A percentile compares a stretch with the other conserved stretches of the same genome.
Conservation (phyloP, 2,888 invertebrate species). For the Asteroscopus sphinx region DNA sequence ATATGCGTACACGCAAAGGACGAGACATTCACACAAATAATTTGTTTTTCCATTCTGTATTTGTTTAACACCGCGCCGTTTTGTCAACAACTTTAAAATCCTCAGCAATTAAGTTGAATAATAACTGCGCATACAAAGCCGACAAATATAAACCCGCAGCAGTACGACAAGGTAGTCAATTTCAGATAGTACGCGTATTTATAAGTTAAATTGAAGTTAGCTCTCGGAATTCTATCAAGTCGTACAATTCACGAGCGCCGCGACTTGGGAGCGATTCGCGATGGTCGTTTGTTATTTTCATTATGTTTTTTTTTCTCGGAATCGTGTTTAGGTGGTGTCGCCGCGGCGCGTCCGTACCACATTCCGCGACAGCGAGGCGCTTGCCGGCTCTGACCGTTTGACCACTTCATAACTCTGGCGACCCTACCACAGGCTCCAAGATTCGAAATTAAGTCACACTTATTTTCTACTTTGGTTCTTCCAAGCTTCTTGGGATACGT, state of each 20-base stretch:
- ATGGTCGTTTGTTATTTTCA: constrained; percentile 68
- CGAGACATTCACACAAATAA: constrained; percentile 26
- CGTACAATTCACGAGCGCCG: constrained; percentile 49
- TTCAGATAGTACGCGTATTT: constrained; percentile 6
- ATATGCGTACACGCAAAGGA: constrained; percentile 13
- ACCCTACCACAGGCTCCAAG: constrained; percentile 56
- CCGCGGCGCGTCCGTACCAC: constrained; percentile 75
- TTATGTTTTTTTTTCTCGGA: constrained; percentile 74
- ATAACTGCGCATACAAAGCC: not conserved
- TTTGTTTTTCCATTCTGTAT: constrained; percentile 3
- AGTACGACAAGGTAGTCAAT: constrained; percentile 12
- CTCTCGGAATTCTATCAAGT: constrained; percentile 49
- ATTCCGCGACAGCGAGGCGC: constrained; percentile 85
- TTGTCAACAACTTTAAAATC: not conserved
- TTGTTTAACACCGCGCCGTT: constrained; percentile 20
- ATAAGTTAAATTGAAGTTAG: constrained; percentile 31
- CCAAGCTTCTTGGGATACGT: not conserved
- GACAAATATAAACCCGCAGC: constrained; percentile 8
- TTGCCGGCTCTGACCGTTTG: constrained; percentile 75
- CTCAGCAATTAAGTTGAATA: not conserved
- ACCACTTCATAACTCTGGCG: constrained; percentile 73
- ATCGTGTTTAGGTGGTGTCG: constrained; percentile 78
- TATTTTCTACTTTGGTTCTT: constrained; percentile 6
- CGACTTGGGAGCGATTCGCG: constrained; percentile 60
- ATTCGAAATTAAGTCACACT: constrained; percentile 45